Evolutionary conservation across 2,888 invertebrate genomes (phyloP).

Genomic region (Hypolimnas misippus): DNA sequence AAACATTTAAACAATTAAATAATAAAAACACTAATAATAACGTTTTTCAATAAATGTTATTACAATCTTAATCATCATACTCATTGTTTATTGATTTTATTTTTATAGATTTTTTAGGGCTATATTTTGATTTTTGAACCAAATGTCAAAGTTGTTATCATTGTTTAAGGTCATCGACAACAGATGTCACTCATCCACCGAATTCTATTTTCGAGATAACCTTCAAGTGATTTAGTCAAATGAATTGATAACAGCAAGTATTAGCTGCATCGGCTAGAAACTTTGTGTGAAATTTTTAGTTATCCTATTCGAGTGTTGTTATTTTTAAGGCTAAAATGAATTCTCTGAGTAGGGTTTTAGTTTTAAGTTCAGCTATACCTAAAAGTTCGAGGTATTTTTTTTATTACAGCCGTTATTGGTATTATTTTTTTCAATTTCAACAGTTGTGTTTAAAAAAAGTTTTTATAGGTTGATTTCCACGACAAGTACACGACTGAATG

Average conservation of each 20-base stretch:
- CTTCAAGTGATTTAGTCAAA: conserved; percentile 82
- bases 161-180: conserved; percentile 52
- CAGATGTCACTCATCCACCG: conserved; percentile 63
- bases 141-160: conserved; percentile 40
- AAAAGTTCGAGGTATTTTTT: conserved; percentile 69
- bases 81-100: too few species aligned
- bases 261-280: conserved; percentile 44
- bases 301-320: conserved; percentile 19
- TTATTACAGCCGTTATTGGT: conserved; percentile 28
- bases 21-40: too few species aligned
- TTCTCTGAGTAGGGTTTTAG: conserved; percentile 68
- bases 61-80: too few species aligned
- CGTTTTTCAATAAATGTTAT: too few species aligned
- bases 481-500: conserved; percentile 64
- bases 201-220: conserved; percentile 79
- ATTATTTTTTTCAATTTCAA: conserved; percentile 53
- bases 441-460: conserved; percentile 42
- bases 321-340: conserved; percentile 58
- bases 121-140: neutral
- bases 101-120: too few species aligned
- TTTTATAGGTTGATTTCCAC: conserved; percentile 69
- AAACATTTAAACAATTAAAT: too few species aligned
- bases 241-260: conserved; percentile 71
- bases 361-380: conserved; percentile 62
- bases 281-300: conserved; percentile 44